Percentiles rank a stretch among this genome's conserved stretches.
Conservation (phyloP, 2,888 invertebrate species). For the Coelogynopora nodosa region DNA sequence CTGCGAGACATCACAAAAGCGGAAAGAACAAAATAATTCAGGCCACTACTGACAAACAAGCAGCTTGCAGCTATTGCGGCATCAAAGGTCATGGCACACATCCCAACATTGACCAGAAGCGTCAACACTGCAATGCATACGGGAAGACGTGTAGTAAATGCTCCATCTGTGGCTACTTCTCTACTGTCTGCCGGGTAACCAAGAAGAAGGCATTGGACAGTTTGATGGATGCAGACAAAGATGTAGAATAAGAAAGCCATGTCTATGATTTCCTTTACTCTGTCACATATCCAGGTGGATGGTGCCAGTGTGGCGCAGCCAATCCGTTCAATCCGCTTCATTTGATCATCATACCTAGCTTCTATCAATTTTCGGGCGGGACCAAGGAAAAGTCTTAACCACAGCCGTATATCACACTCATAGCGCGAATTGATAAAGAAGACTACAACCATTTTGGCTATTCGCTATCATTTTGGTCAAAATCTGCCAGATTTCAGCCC, state of each 20-base stretch:
- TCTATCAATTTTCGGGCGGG: not conserved
- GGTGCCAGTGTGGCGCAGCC: not conserved
- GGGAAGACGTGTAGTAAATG: not conserved
- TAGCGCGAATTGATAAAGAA: not conserved
- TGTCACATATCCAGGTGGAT: not conserved
- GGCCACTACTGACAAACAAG: not conserved
- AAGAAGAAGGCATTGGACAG: not conserved
- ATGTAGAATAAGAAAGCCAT: not conserved
- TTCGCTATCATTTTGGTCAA: not conserved
- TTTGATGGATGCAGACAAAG: not conserved
- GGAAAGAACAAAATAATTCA: not conserved
- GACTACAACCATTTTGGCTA: not conserved
- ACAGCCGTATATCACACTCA: slow-evolving; percentile 8
- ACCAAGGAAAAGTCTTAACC: not conserved
- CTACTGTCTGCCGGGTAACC: not conserved
- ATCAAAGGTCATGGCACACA: not conserved
- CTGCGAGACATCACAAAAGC: not conserved
- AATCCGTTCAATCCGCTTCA: not conserved
- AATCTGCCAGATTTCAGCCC: not conserved
- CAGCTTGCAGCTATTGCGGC: not conserved
- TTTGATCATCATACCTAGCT: slow-evolving; percentile 14
- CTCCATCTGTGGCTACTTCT: not conserved
- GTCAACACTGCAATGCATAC: not conserved
- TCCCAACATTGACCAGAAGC: not conserved
- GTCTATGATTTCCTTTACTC: slow-evolving; percentile 1